Evolutionary conservation across 2,888 invertebrate genomes (phyloP).

Genomic region (Nomada ferruginata): DNA sequence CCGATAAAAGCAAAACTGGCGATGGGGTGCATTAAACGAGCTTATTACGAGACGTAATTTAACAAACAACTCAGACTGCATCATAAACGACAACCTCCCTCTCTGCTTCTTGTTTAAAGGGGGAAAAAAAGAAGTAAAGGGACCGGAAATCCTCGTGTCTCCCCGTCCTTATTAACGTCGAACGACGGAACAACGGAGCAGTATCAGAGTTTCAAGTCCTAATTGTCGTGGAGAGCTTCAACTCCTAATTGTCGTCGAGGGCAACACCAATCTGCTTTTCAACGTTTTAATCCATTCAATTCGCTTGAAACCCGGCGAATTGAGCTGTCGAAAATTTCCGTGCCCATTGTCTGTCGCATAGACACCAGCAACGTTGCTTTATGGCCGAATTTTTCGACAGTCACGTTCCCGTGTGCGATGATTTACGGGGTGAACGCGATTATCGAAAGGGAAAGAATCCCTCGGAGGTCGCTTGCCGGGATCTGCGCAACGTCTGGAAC

Average conservation of each 20-base stretch:
- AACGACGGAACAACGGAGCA: not conserved
- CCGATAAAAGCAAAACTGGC: not conserved
- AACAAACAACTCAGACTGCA: not conserved
- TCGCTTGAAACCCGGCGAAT: not conserved
- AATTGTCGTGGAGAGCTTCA: conserved; percentile 2
- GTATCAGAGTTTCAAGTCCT: not conserved
- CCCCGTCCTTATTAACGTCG: not conserved
- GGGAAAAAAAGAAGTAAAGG: not conserved
- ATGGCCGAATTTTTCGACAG: conserved; percentile 28
- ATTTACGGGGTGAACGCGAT: conserved; percentile 42
- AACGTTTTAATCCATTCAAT: not conserved
- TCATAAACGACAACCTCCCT: not conserved
- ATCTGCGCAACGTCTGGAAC: conserved; percentile 32
- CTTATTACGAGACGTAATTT: conserved; percentile 11
- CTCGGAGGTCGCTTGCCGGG: conserved; percentile 16
- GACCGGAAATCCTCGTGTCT: not conserved
- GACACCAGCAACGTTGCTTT: conserved; percentile 29
- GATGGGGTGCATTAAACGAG: conserved; percentile 4
- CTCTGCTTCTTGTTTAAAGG: not conserved
- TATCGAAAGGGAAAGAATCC: conserved; percentile 34
- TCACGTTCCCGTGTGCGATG: conserved; percentile 34
- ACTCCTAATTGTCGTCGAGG: not conserved
- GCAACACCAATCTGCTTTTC: not conserved
- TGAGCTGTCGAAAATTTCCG: not conserved
- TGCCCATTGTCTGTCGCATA: conserved; percentile 15